phyloP scores from a whole-genome alignment of 2,113 vertebrate species.

The Etia nguti region DNA sequence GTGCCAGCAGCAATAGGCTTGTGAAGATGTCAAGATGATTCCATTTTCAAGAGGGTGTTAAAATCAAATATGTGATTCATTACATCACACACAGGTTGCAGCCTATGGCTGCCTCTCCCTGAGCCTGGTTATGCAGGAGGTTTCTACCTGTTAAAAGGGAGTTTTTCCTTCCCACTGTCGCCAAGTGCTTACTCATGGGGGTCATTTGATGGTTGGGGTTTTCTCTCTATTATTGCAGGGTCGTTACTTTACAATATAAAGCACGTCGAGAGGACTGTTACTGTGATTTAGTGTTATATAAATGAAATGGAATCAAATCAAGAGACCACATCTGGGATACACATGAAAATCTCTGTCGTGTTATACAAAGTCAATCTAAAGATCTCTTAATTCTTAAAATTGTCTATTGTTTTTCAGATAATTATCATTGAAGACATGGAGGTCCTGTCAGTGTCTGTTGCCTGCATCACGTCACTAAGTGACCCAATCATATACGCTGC shows the following conservation, averaged over 20 bases:
- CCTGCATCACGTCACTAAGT: constrained; percentile 71
- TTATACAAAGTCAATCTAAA: neutral
- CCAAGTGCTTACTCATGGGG: too few species aligned
- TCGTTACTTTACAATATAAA: neutral
- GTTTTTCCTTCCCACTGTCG: too few species aligned
- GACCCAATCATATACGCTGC: constrained; percentile 75
- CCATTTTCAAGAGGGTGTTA: neutral
- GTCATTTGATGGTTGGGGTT: too few species aligned
- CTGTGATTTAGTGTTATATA: neutral
- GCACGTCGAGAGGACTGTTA: rapidly evolving
- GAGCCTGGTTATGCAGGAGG: too few species aligned
- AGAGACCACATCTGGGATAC: neutral
- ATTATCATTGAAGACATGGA: constrained; percentile 43
- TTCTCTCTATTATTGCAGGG: neutral
- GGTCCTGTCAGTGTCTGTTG: constrained; percentile 65
- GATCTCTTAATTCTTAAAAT: neutral
- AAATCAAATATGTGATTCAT: neutral
- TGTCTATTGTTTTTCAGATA: constrained; percentile 37
- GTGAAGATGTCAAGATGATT: neutral
- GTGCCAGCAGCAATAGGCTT: neutral
- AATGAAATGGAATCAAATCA: neutral
- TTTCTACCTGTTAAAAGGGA: too few species aligned
- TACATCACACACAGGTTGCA: neutral
- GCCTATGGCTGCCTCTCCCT: too few species aligned
- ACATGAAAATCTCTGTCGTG: neutral